Evolutionary conservation across 2,888 invertebrate genomes (phyloP), one percentile per base, ranked within the genome.

Genomic region (Oeneis ivallda): DNA sequence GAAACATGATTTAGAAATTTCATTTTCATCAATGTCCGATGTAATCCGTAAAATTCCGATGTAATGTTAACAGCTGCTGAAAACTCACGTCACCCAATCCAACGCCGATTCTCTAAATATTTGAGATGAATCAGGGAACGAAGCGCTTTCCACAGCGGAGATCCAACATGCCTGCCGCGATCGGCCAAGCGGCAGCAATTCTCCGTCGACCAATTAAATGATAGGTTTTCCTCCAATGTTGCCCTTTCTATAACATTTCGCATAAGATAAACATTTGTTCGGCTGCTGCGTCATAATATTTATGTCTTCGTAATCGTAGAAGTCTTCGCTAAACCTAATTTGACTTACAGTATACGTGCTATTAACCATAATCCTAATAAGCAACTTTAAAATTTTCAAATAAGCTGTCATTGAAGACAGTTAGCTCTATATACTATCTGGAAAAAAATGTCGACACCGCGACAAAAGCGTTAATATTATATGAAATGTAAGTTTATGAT

Each of bases 171-270:
- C 65, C 79, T 73, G 78, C 82, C 80, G 79, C 81, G 73, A 78
- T 79, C 81, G 74, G 78, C 78, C 84, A 79, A 85, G 79, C 76
- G 80, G 80, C 84, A 76, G 84, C 85, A 77, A 78, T 78, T 84
- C 88, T 85, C 86, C 89, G 78, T 83, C 85, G 88, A 82, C 80
- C 84, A 83, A 87, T 85, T 84, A 86, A 86, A 89, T 88, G 86
- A 85, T 87, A 84, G 89, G 89, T 87, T 90, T 89, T 88, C 92
- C 87, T 91, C 92, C 91, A 83, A 87, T 86, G 82, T 85, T 86
- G 67, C 88, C 88, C 85, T 88, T 90, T 92, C 92, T 92, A 92
- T 92, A 92, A 92, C 89, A 92, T 92, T 89, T 87, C 80, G 85
- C 82, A 86, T 83, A 90, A 90, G 82, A 87, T 87, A 85, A 89